Percentiles rank a stretch among this genome's conserved stretches.
These are phyloP conservation scores for Phrynocephalus guinanensis DNA, from an alignment of 2,797 vertebrate species.

Conservation along the genomic window DNA sequence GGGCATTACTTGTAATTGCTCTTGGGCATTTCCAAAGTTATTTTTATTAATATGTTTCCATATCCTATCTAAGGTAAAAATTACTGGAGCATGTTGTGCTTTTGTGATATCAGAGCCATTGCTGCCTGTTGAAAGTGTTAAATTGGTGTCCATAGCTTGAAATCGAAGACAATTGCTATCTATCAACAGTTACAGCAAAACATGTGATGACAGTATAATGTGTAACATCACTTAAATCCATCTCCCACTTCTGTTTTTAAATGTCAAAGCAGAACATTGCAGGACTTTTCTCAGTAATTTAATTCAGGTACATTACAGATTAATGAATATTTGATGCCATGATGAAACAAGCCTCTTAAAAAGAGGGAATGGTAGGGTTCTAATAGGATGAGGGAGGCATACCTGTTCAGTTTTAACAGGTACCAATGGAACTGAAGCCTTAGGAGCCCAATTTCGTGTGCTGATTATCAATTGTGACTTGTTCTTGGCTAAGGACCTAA, in stretches of 20 bases:
- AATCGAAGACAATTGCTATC: slow-evolving; percentile 18
- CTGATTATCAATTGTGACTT: not conserved
- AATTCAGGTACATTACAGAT: slow-evolving; percentile 46
- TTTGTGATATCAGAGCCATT: not conserved
- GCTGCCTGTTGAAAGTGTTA: not conserved
- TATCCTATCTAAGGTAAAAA: not conserved
- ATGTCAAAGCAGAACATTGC: slow-evolving; percentile 53
- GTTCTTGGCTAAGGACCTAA: not conserved
- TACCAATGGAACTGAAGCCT: slow-evolving; percentile 30
- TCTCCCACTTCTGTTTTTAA: slow-evolving; percentile 47
- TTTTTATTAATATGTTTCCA: not conserved
- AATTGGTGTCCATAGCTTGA: slow-evolving; percentile 7
- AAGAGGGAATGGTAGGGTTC: slow-evolving; percentile 35
- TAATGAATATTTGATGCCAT: slow-evolving; percentile 62
- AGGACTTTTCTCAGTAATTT: slow-evolving; percentile 54
- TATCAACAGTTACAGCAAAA: not conserved
- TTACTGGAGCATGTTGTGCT: not conserved
- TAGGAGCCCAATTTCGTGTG: not conserved
- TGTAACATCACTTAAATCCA: slow-evolving; percentile 34
- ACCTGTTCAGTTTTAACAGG: slow-evolving; percentile 10
- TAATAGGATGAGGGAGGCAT: slow-evolving; percentile 13
- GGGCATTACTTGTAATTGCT: not conserved
- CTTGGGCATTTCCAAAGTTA: not conserved
- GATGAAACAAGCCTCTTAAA: slow-evolving; percentile 43
- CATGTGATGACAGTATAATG: slow-evolving; percentile 1